Base-by-base conservation (phyloP, 2,797 vertebrate species). In the Neomorphus geoffroyi region DNA sequence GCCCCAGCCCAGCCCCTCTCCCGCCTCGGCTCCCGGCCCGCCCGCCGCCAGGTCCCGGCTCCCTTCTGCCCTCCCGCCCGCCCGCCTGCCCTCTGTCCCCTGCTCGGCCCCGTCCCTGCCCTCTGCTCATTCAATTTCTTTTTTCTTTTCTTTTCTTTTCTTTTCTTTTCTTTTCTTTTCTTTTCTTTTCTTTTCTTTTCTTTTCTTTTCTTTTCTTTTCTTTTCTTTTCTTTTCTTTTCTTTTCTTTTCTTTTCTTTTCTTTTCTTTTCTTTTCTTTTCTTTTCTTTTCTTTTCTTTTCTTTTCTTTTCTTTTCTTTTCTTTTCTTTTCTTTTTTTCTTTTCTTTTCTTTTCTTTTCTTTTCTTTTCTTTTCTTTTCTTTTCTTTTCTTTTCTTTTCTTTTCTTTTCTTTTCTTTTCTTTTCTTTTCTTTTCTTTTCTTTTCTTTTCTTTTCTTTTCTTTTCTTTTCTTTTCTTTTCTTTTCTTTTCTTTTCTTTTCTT, bases 321-420 rank as follows among this genome's bases (percentile, higher is more conserved):
- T 27, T 8, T 4, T 12, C 7, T 26, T 6, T 13, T 2, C 30
- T 7, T 14, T 18, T 30, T 6, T 17, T 18, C 6, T 3, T 19
- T 5, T 15, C 4, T 43, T 15, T 22, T 4, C 11, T 5, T 22
- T 4, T 28, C 2, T 12, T 6, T n/a, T 8, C 3, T 7, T 6
- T 15, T 15, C 9, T 23, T 15, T 41, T 14, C 9, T 8, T 2
- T 11, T 10, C 3, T 3, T 14, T 30, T 10, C 6, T 22, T 4
- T 2, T 5, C 4, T 13, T 3, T 4, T 2, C 2, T 2, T 1
- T 3, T 9, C 4, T 5, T 22, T 7, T 33, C 3, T 5, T 3
- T 14, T 9, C 27, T 30, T 7, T 8, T 13, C 10, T 18, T 21
- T 10, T 10, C 3, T 7, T 13, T 4, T 6, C 5, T 26, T 12